A percentile compares a stretch with the other conserved stretches of the same genome.
These are phyloP conservation scores for Albula glossodonta DNA, from an alignment of 2,113 vertebrate genomes.

Conservation along the genomic window DNA sequence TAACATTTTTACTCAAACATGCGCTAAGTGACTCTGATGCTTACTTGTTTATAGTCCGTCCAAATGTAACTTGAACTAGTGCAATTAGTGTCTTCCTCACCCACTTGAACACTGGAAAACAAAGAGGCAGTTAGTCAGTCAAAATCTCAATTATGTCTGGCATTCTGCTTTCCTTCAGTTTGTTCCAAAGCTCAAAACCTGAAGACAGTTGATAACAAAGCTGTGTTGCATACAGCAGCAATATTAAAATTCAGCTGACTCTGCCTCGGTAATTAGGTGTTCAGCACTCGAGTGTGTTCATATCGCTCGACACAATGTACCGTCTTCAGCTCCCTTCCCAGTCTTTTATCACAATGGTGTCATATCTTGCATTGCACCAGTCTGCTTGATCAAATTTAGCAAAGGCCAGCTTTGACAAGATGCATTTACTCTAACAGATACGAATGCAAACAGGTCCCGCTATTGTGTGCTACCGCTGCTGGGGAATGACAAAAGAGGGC, in stretches of 20 bases:
- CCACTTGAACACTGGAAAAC: constrained; percentile 95
- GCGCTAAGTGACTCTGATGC: constrained; percentile 48
- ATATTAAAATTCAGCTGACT: neutral
- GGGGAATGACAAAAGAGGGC: neutral
- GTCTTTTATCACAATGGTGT: neutral
- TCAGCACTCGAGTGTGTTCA: neutral
- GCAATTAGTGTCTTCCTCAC: constrained; percentile 98
- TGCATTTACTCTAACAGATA: neutral
- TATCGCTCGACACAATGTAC: neutral
- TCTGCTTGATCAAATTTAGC: neutral
- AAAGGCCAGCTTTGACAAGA: neutral
- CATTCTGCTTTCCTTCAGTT: neutral
- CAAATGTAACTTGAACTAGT: constrained; percentile 98
- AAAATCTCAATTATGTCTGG: neutral
- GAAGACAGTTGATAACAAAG: neutral
- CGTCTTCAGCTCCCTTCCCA: neutral
- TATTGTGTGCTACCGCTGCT: neutral
- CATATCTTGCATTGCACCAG: neutral
- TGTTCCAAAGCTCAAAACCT: neutral
- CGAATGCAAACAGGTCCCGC: neutral
- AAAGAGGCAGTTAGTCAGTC: constrained; percentile 37
- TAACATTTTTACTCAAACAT: neutral
- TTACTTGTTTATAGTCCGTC: constrained; percentile 99
- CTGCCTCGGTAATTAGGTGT: neutral
- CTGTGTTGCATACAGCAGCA: neutral